Conservation (phyloP, 2,888 invertebrate species). For the Leptura quadrifasciata region DNA sequence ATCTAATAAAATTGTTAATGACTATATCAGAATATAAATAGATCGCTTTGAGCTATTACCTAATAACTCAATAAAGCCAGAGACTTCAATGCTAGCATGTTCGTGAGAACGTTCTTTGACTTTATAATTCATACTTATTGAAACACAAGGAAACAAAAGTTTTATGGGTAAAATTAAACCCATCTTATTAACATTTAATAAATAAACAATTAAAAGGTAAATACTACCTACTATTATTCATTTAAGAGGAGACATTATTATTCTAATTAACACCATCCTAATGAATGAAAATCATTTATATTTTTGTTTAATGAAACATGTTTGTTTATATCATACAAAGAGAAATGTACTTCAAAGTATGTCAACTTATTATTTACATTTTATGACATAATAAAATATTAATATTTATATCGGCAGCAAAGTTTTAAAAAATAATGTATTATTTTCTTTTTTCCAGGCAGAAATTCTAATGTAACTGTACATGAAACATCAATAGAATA, state of each 20-base stretch:
- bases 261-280: not conserved
- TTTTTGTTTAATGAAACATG: not conserved
- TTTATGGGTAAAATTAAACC: not conserved
- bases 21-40: slow-evolving; percentile 8
- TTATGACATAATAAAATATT: not conserved
- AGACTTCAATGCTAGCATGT: slow-evolving; percentile 13
- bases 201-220: not conserved
- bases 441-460: not conserved
- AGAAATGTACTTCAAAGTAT: not conserved
- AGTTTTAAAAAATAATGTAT: not conserved
- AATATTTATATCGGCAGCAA: not conserved
- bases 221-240: not conserved
- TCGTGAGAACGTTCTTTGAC: slow-evolving; percentile 5
- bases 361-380: not conserved
- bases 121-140: not conserved
- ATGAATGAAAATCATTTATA: not conserved
- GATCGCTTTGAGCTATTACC: not conserved
- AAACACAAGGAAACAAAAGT: not conserved
- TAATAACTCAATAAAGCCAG: not conserved
- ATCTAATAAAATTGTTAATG: not conserved
- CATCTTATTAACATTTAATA: not conserved
- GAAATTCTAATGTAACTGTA: slow-evolving; percentile 10
- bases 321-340: not conserved
- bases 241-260: not conserved
- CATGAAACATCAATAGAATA: slow-evolving; percentile 9